Percentiles rank a stretch among this genome's conserved stretches.
Conservation (phyloP, 2,888 invertebrate species). For the Calameuta filiformis region DNA sequence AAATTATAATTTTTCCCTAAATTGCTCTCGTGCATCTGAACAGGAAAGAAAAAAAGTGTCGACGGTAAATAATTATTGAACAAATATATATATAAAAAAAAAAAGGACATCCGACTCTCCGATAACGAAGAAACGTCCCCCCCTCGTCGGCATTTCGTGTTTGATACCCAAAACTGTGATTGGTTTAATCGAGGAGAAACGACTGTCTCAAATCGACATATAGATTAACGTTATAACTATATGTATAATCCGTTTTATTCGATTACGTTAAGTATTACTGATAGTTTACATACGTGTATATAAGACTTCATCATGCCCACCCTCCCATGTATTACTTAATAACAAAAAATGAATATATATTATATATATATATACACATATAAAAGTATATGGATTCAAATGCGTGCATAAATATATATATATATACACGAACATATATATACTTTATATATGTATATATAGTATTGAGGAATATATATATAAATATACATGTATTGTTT, state of each 20-base stretch:
- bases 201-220: background rate
- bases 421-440: too few relatives aligned
- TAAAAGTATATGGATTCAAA: background rate
- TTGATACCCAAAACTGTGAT: background rate
- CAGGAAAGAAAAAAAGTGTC: too few relatives aligned
- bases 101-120: background rate
- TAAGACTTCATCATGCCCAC: background rate
- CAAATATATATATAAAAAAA: too few relatives aligned
- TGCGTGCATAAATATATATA: background rate
- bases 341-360: background rate
- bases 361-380: background rate
- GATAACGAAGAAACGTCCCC: background rate
- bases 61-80: too few relatives aligned
- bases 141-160: background rate
- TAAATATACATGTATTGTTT: background rate
- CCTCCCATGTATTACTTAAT: background rate
- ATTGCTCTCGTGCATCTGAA: too few relatives aligned
- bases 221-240: background rate
- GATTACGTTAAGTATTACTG: conserved; percentile 1
- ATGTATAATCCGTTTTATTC: background rate
- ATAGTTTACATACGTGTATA: background rate
- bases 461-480: background rate
- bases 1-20: background rate
- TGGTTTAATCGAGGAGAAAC: background rate
- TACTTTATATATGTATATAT: too few relatives aligned